These are phyloP conservation scores for Elysia crispata DNA, from an alignment of 2,888 invertebrate species.

Conservation along the genomic window DNA sequence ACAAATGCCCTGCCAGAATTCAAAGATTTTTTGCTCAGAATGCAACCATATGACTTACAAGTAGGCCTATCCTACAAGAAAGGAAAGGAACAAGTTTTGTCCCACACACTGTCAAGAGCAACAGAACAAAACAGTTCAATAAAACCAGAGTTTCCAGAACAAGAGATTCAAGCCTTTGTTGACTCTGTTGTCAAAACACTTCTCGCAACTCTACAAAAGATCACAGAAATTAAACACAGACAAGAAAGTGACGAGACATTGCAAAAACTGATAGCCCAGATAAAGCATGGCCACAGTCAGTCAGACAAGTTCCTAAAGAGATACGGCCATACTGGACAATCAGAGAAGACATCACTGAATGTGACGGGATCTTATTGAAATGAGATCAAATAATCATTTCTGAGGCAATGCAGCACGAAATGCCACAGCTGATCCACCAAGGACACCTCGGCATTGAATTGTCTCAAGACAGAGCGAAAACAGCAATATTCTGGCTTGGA, in stretches of 20 bases:
- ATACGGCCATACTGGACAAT: not conserved
- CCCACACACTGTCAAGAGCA: not conserved
- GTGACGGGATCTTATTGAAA: not conserved
- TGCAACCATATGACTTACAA: conserved; percentile 45
- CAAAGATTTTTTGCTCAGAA: conserved; percentile 44
- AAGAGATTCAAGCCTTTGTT: not conserved
- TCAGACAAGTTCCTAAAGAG: not conserved
- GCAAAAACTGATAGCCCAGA: not conserved
- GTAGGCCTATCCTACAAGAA: conserved; percentile 22
- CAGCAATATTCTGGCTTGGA: not conserved
- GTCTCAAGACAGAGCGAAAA: not conserved
- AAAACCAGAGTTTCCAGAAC: not conserved
- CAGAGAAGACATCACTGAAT: not conserved
- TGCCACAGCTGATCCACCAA: not conserved
- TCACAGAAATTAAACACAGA: not conserved
- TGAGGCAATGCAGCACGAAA: not conserved
- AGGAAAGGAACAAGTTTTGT: not conserved
- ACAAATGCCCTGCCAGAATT: conserved; percentile 42
- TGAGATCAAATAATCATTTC: not conserved
- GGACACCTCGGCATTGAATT: conserved; percentile 5
- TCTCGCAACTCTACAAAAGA: not conserved
- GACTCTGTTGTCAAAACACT: not conserved
- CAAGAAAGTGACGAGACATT: not conserved
- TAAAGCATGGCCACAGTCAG: not conserved
- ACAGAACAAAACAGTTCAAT: too few relatives aligned